These are phyloP conservation scores for Sciurus niger DNA, from an alignment of 2,113 vertebrate species.

Conservation along the genomic window DNA sequence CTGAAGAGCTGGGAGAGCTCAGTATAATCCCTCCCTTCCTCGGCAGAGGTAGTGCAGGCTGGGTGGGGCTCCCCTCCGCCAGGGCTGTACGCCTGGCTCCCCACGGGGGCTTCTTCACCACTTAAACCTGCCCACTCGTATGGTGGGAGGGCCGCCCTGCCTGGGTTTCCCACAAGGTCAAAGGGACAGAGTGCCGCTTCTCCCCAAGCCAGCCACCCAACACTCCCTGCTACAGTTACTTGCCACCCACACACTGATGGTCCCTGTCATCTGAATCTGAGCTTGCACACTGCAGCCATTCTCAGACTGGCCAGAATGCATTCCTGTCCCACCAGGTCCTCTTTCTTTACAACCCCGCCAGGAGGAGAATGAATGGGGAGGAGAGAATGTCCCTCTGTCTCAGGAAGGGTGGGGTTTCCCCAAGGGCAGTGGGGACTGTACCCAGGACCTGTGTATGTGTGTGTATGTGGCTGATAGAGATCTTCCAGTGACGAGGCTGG, in stretches of 20 bases:
- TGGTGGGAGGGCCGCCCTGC: not conserved
- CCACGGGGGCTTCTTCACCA: not conserved
- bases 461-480: not conserved
- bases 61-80: not conserved
- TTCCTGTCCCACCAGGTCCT: slow-evolving; percentile 44
- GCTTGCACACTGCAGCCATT: not conserved
- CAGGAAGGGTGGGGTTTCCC: not conserved
- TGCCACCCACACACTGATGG: not conserved
- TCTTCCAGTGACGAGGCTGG: not conserved
- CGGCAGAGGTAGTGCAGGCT: not conserved
- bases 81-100: not conserved
- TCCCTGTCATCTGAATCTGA: not conserved
- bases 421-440: not conserved
- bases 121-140: not conserved
- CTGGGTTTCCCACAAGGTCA: not conserved
- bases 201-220: not conserved
- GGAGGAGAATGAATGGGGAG: not conserved
- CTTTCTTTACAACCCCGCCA: not conserved
- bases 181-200: not conserved
- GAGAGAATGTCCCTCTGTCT: slow-evolving; percentile 60
- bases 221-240: not conserved
- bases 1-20: not conserved
- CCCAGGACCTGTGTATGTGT: not conserved
- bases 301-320: slow-evolving; percentile 26
- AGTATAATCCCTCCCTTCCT: slow-evolving; percentile 4